Base-by-base conservation (phyloP, 2,888 invertebrate genomes). In the Diplolepis rosae region DNA sequence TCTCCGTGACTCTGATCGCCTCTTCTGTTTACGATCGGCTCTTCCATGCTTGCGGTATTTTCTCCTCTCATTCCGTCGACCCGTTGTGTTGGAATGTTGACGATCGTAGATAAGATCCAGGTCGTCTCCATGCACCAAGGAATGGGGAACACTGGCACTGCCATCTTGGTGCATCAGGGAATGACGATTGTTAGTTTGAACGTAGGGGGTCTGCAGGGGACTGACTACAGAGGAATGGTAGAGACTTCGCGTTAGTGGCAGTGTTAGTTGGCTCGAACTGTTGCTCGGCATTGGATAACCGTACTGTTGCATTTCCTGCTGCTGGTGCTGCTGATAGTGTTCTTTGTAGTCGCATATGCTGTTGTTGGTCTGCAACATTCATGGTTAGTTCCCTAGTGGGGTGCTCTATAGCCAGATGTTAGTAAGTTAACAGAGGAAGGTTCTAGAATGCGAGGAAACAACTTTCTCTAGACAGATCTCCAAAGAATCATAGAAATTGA, bases 221-320 rank as follows among this genome's bases (percentile, higher is more conserved):
- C 85, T 87, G 70, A 85, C 84, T 79, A 85, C 82, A 72, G 85
- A 84, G 66, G 85, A 83, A 71, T 87, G 87, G 77, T 88, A 86
- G 22, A 88, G 82, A 81, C 84, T 85, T 73, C 88, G 84, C 69
- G 87, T 86, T 81, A 88, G 79, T 80, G 88, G 87, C 78, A 88
- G 83, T 79, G 87, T 89, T 85, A 86, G 80, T 86, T 86, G 87
- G 81, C 84, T 87, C 79, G 86, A 85, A 83, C 85, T 88, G 84
- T 83, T 88, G 84, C 85, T 87, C 79, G 85, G 86, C 83, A 85
- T 82, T 71, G 85, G 84, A 85, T 89, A 90, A 76, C 89, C 89
- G 82, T 87, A 90, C 75, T 90, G 90, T 73, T 89, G 89, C 83
- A 89, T 89, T 72, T 89, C 89, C 77, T 87, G 89, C 65, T 88